These are phyloP conservation scores for Netelia fuscicornis DNA, from an alignment of 2,888 invertebrate species.

Conservation along the genomic window DNA sequence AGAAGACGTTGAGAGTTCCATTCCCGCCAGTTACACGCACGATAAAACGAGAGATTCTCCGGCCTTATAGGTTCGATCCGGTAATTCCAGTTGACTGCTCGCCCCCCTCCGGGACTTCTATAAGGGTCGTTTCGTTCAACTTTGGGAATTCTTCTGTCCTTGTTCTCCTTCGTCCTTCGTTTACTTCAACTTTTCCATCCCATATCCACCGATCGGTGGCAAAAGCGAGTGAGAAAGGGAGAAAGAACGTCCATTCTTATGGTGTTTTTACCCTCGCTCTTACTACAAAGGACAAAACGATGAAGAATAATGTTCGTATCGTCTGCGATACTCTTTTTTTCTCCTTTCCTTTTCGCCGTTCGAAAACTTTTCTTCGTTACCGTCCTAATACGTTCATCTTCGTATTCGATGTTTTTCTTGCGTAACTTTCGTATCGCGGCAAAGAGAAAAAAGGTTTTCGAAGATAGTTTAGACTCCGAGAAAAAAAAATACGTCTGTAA, in stretches of 20 bases:
- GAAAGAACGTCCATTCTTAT: not conserved
- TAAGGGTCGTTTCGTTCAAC: constrained; percentile 21
- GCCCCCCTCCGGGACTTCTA: constrained; percentile 13
- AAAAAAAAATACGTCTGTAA: constrained; percentile 1
- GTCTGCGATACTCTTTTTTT: constrained; percentile 2
- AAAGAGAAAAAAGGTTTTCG: constrained; percentile 7
- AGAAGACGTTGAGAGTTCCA: constrained; percentile 14
- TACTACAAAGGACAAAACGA: not conserved
- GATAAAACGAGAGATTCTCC: constrained; percentile 42
- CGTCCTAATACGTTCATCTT: constrained; percentile 16
- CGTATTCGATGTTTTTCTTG: constrained; percentile 15
- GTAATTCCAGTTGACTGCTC: constrained; percentile 48
- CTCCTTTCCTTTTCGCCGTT: constrained; percentile 24
- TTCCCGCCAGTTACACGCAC: constrained; percentile 36
- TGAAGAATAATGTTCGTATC: constrained; percentile 38
- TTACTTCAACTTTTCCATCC: constrained; percentile 8
- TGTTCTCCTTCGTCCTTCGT: constrained; percentile 7
- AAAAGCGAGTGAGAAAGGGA: not conserved
- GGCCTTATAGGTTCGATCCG: constrained; percentile 44
- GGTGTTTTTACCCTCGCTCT: not conserved
- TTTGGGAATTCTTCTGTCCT: constrained; percentile 35
- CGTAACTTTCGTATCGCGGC: constrained; percentile 10
- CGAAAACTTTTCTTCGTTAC: constrained; percentile 30
- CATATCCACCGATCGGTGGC: not conserved
- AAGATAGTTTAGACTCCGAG: constrained; percentile 15